Evolutionary conservation across 1,140 invertebrate species (phyloP), one percentile per base, ranked within the genome.

Genomic region (Hesperophylax magnus): DNA sequence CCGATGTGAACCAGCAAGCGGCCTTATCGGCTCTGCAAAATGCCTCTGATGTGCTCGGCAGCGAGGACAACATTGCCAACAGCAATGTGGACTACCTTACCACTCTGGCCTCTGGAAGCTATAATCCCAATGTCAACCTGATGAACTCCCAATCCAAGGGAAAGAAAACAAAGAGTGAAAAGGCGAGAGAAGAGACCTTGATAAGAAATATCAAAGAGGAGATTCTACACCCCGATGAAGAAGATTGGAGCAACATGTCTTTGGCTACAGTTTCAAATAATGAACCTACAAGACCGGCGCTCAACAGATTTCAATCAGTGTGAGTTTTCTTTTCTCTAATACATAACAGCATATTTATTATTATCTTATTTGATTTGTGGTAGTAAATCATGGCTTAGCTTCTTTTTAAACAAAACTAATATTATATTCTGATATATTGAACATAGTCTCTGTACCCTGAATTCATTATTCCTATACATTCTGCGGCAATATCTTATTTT

Each of bases 141-240:
- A 88, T 89, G 77, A 86, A 86, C 22, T 47, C 56, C 17, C 74
- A 85, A 85, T 56, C 75, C 15, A 81, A 81, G 67, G 76, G 72
- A 20, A 79, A 80, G 20, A 78, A 80, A 77, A 39, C 84, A 0
- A 83, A 79, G 15, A 89, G 87, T 83, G 85, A 87, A 27, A 85
- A 85, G 83, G 82, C 81, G 65, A 63, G 58, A 54, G 39, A 72
- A 15, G 65, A 74, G 9, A 85, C 84, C 74, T 81, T 88, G 27
- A 79, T 90, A 74, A 86, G 86, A 77, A 86, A 88, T 67, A 90
- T 90, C 52, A 90, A 90, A 86, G 89, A 89, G 80, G 89, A 90
- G 85, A 85, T 90, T 17, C 86, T 83, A 14, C 22, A 27, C 53
- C 77, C 77, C 0, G 80, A 81, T 2, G 82, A 90, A 65, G 88